Evolutionary conservation across 2,888 invertebrate species (phyloP).

Genomic region (Smittia sp.): DNA sequence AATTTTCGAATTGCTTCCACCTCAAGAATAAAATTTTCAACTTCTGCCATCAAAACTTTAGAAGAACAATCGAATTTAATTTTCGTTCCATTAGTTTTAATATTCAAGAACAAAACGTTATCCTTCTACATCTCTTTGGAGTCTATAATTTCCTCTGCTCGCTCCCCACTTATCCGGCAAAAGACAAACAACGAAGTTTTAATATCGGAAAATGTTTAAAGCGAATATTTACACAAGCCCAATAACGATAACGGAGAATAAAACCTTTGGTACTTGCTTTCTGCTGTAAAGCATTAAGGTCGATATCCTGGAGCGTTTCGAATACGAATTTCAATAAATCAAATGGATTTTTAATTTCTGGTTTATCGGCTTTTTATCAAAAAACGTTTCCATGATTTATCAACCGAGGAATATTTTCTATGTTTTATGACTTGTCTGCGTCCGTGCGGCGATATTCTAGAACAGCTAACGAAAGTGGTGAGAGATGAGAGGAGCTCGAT

Average conservation of each 20-base stretch:
- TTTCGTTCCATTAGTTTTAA: conserved; percentile 4
- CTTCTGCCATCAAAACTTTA: not conserved
- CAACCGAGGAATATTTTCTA: conserved; percentile 6
- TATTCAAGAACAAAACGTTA: not conserved
- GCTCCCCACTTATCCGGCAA: not conserved
- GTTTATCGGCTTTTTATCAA: conserved; percentile 31
- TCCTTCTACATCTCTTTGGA: not conserved
- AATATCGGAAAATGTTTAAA: conserved; percentile 41
- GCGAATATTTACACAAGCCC: conserved; percentile 28
- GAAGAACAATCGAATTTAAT: not conserved
- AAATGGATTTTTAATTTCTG: conserved; percentile 26
- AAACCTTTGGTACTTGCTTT: conserved; percentile 11
- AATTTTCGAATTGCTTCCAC: not conserved
- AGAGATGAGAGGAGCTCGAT: not conserved
- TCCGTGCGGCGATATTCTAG: not conserved
- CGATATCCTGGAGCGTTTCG: conserved; percentile 39
- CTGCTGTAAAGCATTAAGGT: conserved; percentile 28
- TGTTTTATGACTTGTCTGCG: not conserved
- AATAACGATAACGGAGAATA: conserved; percentile 6
- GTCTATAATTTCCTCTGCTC: not conserved
- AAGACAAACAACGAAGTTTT: conserved; percentile 38
- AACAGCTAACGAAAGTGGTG: no score
- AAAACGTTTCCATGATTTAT: conserved; percentile 32
- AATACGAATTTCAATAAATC: not conserved
- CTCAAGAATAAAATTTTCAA: not conserved